Conservation (phyloP, 1,140 invertebrate species). For the Contarinia nasturtii region DNA sequence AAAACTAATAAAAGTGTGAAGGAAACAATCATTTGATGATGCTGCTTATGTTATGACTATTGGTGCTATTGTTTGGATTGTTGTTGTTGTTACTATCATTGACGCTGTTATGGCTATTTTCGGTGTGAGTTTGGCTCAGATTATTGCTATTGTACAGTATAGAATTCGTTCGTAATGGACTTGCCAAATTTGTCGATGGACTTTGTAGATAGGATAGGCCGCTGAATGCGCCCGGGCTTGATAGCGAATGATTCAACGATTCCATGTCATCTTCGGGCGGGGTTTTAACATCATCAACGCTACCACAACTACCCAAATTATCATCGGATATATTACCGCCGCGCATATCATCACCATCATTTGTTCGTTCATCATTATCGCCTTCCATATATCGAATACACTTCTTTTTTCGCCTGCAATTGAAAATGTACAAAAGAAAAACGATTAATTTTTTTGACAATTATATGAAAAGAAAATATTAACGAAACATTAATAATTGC, state of each 20-base stretch:
- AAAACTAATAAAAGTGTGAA: too few relatives aligned
- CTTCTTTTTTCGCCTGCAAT: constrained; percentile 90
- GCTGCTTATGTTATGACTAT: too few relatives aligned
- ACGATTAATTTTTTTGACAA: background rate
- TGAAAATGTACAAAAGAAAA: background rate
- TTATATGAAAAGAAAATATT: background rate
- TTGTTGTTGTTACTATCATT: too few relatives aligned
- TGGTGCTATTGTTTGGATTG: too few relatives aligned
- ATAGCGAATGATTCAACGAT: constrained; percentile 44
- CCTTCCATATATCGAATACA: constrained; percentile 86
- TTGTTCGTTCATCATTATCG: constrained; percentile 35
- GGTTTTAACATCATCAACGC: constrained; percentile 47
- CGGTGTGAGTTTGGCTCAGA: too few relatives aligned
- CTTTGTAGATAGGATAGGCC: constrained; percentile 60
- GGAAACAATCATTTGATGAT: too few relatives aligned
- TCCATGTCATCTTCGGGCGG: constrained; percentile 39
- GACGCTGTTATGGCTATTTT: too few relatives aligned
- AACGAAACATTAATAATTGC: background rate
- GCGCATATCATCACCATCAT: constrained; percentile 29
- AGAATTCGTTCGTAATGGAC: constrained; percentile 26
- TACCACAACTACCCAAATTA: constrained; percentile 53
- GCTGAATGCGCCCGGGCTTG: constrained; percentile 55
- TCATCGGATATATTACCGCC: constrained; percentile 37
- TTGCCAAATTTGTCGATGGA: constrained; percentile 45
- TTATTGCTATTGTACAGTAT: too few relatives aligned